Evolutionary conservation across 64 coral and sea anemone species (phyloP).

Genomic region (Cladopsammia gracilis): DNA sequence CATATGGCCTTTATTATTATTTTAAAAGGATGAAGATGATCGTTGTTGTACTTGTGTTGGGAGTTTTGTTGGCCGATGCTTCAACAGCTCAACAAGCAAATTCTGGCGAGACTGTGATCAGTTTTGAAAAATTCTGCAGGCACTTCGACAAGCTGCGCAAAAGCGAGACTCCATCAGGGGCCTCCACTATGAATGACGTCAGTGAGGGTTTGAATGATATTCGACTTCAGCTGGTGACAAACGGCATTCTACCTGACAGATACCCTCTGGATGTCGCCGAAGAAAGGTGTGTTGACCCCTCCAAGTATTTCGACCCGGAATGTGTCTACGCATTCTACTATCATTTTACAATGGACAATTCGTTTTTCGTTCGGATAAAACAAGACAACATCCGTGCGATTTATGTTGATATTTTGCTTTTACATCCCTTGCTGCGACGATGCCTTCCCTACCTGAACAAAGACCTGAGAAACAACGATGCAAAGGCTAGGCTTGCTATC

Average conservation of each 20-base stretch:
- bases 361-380: background rate
- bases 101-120: background rate
- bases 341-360: background rate
- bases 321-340: background rate
- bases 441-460: background rate
- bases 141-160: background rate
- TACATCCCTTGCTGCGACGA: background rate
- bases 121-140: background rate
- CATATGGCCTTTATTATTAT: too few relatives aligned
- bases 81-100: too few relatives aligned
- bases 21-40: background rate
- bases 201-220: background rate
- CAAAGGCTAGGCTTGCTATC: background rate
- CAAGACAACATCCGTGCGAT: background rate
- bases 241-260: background rate
- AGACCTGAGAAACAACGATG: background rate
- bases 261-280: background rate
- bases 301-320: conserved; percentile 31
- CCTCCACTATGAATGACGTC: background rate
- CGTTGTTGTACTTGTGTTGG: background rate
- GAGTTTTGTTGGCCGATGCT: background rate
- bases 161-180: background rate
- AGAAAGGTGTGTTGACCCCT: background rate
- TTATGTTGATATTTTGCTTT: conserved; percentile 8
- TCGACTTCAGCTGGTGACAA: background rate